phyloP scores from a whole-genome alignment of 2,888 invertebrate genomes.

The Drosophila kambysellisi region DNA sequence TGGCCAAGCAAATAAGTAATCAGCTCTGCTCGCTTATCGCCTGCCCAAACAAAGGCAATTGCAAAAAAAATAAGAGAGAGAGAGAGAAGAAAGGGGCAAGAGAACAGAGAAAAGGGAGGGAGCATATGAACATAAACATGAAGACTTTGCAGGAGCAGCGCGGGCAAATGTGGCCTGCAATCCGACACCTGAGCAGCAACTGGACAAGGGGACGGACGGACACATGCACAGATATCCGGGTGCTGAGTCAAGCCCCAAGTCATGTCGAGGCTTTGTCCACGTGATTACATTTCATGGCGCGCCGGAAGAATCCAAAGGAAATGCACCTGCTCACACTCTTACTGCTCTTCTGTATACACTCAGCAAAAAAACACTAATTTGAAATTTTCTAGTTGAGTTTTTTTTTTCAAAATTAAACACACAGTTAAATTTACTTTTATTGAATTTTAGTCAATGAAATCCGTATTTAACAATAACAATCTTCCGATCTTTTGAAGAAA shows the following conservation, averaged over 20 bases:
- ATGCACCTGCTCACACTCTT: conserved; percentile 31
- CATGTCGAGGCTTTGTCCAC: conserved; percentile 52
- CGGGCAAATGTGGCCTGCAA: conserved; percentile 29
- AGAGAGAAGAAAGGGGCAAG: neutral
- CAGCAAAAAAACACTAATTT: neutral
- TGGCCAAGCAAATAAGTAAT: conserved; percentile 53
- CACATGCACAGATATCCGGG: conserved; percentile 37
- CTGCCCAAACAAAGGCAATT: conserved; percentile 52
- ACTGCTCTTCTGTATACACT: conserved; percentile 1
- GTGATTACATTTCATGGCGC: conserved; percentile 66
- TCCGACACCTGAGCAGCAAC: conserved; percentile 41
- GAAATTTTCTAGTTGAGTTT: neutral
- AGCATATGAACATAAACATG: neutral
- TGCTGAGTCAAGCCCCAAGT: conserved; percentile 18
- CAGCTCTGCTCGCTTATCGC: conserved; percentile 59
- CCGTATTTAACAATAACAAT: neutral
- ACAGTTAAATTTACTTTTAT: neutral
- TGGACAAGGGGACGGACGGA: neutral
- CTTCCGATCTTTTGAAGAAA: too few species aligned
- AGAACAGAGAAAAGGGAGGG: neutral
- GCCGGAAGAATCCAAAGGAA: conserved; percentile 67
- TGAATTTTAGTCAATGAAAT: neutral
- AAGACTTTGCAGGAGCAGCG: neutral
- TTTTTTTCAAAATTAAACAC: neutral
- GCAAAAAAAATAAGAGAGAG: conserved; percentile 30